Evolutionary conservation across 2,113 vertebrate species (phyloP).

Genomic region (Panthera tigris): DNA sequence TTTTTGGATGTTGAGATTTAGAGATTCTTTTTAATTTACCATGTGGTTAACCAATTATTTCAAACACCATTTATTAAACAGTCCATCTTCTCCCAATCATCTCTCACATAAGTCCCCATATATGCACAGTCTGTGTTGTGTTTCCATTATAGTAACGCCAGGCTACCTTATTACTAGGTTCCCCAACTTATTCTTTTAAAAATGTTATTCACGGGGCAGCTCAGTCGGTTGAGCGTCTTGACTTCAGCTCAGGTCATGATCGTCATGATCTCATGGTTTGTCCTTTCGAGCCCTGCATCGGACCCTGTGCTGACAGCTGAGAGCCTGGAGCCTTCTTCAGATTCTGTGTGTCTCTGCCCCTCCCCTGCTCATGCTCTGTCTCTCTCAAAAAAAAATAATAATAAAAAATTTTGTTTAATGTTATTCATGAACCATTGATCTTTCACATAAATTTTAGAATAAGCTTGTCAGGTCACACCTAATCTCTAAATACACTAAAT

Average conservation of each 20-base stretch:
- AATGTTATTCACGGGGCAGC: background rate
- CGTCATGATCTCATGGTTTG: too few species aligned
- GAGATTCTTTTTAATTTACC: background rate
- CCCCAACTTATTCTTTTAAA: background rate
- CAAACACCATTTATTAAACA: background rate
- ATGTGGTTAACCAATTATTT: background rate
- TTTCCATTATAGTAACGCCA: background rate
- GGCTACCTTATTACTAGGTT: background rate
- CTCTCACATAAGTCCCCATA: background rate
- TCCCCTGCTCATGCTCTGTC: too few species aligned
- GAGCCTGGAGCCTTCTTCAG: too few species aligned
- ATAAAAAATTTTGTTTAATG: background rate
- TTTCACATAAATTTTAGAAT: background rate
- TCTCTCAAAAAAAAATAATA: too few species aligned
- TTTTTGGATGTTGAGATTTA: background rate
- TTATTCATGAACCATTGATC: background rate
- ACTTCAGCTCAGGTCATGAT: too few species aligned
- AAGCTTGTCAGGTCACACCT: background rate
- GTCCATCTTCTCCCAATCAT: background rate
- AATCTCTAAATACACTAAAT: background rate
- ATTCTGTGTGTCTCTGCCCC: too few species aligned
- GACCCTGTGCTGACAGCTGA: too few species aligned
- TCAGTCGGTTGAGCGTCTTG: too few species aligned
- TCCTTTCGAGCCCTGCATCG: too few species aligned
- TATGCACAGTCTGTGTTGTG: background rate